Evolutionary conservation across 1,140 invertebrate species (phyloP).

Genomic region (Idris sp.): DNA sequence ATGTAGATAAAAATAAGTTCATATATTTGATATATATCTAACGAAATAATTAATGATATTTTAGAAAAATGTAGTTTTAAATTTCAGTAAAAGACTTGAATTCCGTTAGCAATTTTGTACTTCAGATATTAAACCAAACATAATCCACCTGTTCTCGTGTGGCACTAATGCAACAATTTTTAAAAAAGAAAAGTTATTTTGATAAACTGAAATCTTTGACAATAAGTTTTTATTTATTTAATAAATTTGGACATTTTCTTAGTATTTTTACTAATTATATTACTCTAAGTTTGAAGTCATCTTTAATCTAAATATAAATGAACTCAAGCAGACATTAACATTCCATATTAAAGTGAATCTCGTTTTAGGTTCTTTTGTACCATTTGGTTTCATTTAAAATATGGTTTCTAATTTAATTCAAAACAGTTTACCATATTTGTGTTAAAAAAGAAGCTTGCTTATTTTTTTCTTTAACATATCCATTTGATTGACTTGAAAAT

Average conservation of each 20-base stretch:
- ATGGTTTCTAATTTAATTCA: conserved; percentile 36
- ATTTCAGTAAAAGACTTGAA: too few relatives aligned
- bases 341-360: conserved; percentile 52
- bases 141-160: conserved; percentile 18
- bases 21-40: too few relatives aligned
- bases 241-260: too few relatives aligned
- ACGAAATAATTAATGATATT: too few relatives aligned
- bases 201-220: too few relatives aligned
- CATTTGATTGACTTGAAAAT: too few relatives aligned
- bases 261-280: conserved; percentile 17
- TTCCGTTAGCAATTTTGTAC: conserved; percentile 8
- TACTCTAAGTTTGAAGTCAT: conserved; percentile 8
- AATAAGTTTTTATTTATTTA: too few relatives aligned
- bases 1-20: too few relatives aligned
- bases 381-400: conserved; percentile 19
- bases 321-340: conserved; percentile 23
- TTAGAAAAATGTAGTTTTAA: too few relatives aligned
- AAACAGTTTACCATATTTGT: conserved; percentile 1
- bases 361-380: conserved; percentile 18
- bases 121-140: conserved; percentile 15
- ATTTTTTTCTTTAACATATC: neutral
- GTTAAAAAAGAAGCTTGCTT: neutral
- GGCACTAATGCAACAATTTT: too few relatives aligned
- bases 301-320: conserved; percentile 48
- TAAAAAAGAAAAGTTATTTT: too few relatives aligned